Evolutionary conservation across 2,888 invertebrate species (phyloP).

Genomic region (Anagyrus pseudococci): DNA sequence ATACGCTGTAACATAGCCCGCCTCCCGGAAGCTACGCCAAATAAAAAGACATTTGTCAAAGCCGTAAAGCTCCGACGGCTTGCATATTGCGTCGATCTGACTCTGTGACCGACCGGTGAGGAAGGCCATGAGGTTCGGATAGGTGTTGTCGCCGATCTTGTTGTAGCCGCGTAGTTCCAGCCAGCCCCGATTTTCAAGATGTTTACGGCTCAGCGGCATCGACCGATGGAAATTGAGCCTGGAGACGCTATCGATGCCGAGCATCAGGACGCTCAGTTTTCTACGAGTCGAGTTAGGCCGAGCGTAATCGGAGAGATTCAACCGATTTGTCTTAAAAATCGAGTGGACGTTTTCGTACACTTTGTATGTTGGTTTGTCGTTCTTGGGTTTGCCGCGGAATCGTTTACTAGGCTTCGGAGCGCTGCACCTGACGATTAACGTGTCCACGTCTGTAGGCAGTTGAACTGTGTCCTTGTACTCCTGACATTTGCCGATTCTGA

Average conservation of each 20-base stretch:
- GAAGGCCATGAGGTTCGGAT: conserved; percentile 86
- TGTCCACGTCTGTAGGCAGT: conserved; percentile 60
- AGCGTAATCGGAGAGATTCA: no score
- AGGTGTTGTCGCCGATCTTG: conserved; percentile 87
- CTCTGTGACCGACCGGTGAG: conserved; percentile 71
- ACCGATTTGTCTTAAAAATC: conserved; percentile 64
- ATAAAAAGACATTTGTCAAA: conserved; percentile 77
- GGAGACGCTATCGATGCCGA: conserved; percentile 88
- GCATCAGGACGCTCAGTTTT: conserved; percentile 74
- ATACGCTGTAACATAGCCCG: conserved; percentile 80
- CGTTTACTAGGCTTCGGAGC: conserved; percentile 41
- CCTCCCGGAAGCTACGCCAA: conserved; percentile 77
- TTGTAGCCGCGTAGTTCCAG: conserved; percentile 77
- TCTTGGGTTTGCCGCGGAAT: no score
- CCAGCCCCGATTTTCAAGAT: conserved; percentile 74
- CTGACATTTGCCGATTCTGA: conserved; percentile 63
- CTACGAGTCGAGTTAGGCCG: conserved; percentile 51
- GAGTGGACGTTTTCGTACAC: conserved; percentile 69
- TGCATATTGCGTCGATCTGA: conserved; percentile 63
- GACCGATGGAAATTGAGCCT: conserved; percentile 77
- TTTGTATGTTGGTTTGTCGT: conserved; percentile 50
- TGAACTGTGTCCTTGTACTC: conserved; percentile 59
- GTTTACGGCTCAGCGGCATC: conserved; percentile 76
- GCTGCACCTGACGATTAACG: conserved; percentile 64
- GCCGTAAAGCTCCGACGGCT: conserved; percentile 62